Percentiles rank a stretch among this genome's conserved stretches.
Conservation (phyloP, 35 echinoderm and acorn worm species). For the Ophioderma brevispina region DNA sequence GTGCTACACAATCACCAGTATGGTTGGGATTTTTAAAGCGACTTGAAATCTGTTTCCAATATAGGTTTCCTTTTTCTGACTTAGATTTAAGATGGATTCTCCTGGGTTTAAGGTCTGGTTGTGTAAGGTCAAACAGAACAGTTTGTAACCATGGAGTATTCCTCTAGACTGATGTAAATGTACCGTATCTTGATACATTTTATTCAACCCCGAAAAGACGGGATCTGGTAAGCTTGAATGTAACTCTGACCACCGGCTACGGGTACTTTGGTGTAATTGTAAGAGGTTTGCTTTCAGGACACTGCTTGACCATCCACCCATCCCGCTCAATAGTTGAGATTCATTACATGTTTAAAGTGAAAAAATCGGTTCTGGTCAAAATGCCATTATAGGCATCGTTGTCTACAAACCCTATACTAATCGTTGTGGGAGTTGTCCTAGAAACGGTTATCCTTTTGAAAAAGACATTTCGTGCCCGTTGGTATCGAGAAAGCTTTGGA, state of each 20-base stretch:
- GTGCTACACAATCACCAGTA: conserved; percentile 44
- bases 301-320: conserved; percentile 11
- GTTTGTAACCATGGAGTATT: conserved; percentile 55
- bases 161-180: conserved; percentile 49
- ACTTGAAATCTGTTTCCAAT: conserved; percentile 47
- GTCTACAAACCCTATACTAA: conserved; percentile 36
- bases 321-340: conserved; percentile 31
- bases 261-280: not conserved
- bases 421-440: conserved; percentile 38
- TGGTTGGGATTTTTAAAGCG: not conserved
- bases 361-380: conserved; percentile 26
- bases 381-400: conserved; percentile 48
- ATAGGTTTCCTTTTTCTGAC: conserved; percentile 42
- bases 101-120: conserved; percentile 48
- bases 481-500: conserved; percentile 31
- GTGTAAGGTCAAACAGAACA: conserved; percentile 58
- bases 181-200: conserved; percentile 60
- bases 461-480: conserved; percentile 18
- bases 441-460: conserved; percentile 7
- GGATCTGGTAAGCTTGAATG: conserved; percentile 46
- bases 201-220: conserved; percentile 54
- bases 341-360: conserved; percentile 42
- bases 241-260: not conserved
- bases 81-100: conserved; percentile 46
- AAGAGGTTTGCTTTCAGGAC: not conserved